Base-by-base conservation (phyloP, 2,888 invertebrate species). In the Apodemia mormo region DNA sequence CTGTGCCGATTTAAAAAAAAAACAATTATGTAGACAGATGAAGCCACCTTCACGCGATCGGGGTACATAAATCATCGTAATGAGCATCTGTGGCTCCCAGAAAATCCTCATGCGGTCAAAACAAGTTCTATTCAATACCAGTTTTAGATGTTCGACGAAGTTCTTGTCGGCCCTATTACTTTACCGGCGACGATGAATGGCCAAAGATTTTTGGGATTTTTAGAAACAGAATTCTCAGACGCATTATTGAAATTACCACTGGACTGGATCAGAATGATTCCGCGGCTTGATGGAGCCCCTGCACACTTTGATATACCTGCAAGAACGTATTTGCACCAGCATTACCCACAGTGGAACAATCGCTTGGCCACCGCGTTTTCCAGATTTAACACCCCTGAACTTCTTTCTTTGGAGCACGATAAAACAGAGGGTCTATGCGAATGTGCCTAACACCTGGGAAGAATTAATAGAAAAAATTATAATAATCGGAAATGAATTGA, bases 61-160 rank as follows among this genome's bases (percentile, higher is more conserved):
- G 49, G 66, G 9, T 66, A 49, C 14, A 12, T 66, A 2, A 52
- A 66, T 52, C 33, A 66, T 33, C n/a, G 37, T 30, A 52, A 66
- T 66, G 37, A 66, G 52, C 66, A 66, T 66, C 49, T 66, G 66
- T 33, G 14, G 52, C 52, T 49, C 66, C 52, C 33, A 33, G 66
- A 37, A 33, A 52, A 66, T 54, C 54, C 54, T 3, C 54, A n/a
- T 54, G 54, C 54, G n/a, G 29, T 54, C n/a, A 54, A 54, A 54
- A 10, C 5, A 2, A 54, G 54, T n/a, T 29, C 22, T n/a, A 0
- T n/a, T 33, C 66, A 66, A 49, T 14, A 66, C 14, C 66, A 66
- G 66, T 66, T 66, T 66, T 33, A 33, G 14, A 52, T 66, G 22
- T 22, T 22, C 22, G 22, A 22, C 22, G 52, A 52, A 9, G 10